Conservation (phyloP, 2,888 invertebrate species). For the Zhengitettix transpicula region DNA sequence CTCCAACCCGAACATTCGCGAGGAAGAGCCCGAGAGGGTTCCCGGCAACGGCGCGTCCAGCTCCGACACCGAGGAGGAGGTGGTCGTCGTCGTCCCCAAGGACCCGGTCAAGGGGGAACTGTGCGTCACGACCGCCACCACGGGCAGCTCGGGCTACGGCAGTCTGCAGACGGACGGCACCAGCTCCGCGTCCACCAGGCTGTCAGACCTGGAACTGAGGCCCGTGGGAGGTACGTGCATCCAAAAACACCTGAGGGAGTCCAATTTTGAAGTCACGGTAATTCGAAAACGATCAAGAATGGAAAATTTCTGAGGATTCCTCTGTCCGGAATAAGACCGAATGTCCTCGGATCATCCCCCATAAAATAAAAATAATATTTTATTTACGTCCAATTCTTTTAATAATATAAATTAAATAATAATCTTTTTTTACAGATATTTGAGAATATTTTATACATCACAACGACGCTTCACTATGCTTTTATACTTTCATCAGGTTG, state of each 20-base stretch:
- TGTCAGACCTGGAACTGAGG: neutral
- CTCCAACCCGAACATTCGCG: constrained; percentile 76
- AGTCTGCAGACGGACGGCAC: neutral
- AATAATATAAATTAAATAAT: too few species aligned
- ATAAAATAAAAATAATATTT: too few species aligned
- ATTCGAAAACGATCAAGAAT: too few species aligned
- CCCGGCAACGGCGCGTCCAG: constrained; percentile 46
- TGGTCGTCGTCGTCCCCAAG: neutral
- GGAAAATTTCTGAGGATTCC: too few species aligned
- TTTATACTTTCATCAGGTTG: too few species aligned
- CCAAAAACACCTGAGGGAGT: neutral
- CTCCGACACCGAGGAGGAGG: constrained; percentile 36
- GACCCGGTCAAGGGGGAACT: neutral
- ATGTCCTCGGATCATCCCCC: too few species aligned
- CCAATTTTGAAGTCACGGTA: too few species aligned
- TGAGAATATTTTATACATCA: too few species aligned
- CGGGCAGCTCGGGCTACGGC: neutral
- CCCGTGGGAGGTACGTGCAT: neutral
- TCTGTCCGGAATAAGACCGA: too few species aligned
- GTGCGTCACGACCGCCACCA: neutral
- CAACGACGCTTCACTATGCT: too few species aligned
- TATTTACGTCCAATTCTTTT: too few species aligned
- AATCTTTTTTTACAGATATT: too few species aligned
- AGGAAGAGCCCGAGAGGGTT: constrained; percentile 38
- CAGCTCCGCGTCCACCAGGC: neutral